phyloP scores from a whole-genome alignment of 2,888 invertebrate genomes.

The Chrysolina americana region DNA sequence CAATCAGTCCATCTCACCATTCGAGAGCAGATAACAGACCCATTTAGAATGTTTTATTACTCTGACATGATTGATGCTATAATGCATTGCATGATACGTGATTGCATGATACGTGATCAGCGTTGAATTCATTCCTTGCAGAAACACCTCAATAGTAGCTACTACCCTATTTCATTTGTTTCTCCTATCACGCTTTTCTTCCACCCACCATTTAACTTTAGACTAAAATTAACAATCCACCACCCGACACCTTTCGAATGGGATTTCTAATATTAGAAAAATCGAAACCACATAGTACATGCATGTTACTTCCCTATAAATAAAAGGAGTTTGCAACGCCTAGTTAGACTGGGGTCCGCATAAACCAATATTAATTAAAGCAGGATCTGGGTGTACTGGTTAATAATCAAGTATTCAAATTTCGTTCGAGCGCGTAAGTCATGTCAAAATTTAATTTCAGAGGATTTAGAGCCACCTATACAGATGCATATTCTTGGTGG shows the following conservation, averaged over 20 bases:
- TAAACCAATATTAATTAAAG: not conserved
- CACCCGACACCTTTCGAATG: not conserved
- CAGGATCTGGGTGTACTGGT: not conserved
- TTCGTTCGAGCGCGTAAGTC: not conserved
- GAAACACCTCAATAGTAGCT: not conserved
- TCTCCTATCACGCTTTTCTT: not conserved
- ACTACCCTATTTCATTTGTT: not conserved
- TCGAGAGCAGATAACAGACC: not conserved
- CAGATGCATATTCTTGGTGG: not conserved
- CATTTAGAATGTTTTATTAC: not conserved
- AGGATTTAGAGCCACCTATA: not conserved
- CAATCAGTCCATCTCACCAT: not conserved
- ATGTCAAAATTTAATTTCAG: not conserved
- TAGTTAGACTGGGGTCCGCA: not conserved
- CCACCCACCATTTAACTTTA: constrained; percentile 1
- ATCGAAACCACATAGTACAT: constrained; percentile 4
- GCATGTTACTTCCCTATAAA: constrained; percentile 12
- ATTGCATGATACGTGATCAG: not conserved
- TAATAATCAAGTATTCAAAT: not conserved
- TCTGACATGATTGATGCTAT: not conserved
- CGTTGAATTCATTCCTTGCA: not conserved
- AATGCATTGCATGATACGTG: not conserved
- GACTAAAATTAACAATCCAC: not conserved
- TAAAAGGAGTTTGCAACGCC: not conserved
- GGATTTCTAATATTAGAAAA: constrained; percentile 11